These are phyloP conservation scores for Drosophila rhopaloa DNA, from an alignment of 1,140 invertebrate species.

Conservation along the genomic window DNA sequence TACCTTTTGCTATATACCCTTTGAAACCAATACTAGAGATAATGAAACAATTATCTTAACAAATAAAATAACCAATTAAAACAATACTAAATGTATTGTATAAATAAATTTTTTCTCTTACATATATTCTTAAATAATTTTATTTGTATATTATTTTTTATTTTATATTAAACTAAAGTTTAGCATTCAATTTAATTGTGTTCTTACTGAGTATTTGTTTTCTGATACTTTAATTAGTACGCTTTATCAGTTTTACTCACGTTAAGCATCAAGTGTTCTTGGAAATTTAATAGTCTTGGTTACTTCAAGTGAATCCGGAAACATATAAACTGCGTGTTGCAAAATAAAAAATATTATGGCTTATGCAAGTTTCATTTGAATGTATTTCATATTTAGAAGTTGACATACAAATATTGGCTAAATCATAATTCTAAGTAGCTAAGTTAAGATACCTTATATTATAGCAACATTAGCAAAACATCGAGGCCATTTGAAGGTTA, in stretches of 20 bases:
- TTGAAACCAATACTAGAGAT: not conserved
- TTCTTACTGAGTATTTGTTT: not conserved
- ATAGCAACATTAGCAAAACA: too few relatives aligned
- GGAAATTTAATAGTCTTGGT: not conserved
- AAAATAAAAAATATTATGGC: not conserved
- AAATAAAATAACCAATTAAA: not conserved
- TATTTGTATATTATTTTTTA: not conserved
- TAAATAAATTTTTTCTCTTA: too few relatives aligned
- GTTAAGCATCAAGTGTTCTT: conserved; percentile 1
- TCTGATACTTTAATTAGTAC: not conserved
- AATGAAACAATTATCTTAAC: not conserved
- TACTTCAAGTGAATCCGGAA: conserved; percentile 2
- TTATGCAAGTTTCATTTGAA: not conserved
- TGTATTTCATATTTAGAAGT: too few relatives aligned
- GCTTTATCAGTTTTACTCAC: not conserved
- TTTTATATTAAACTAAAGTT: not conserved
- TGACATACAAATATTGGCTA: too few relatives aligned
- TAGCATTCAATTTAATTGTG: not conserved
- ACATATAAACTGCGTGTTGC: not conserved
- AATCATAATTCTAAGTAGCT: too few relatives aligned
- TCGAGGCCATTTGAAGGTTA: too few relatives aligned
- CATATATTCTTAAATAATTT: not conserved
- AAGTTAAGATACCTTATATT: too few relatives aligned
- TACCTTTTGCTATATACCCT: not conserved
- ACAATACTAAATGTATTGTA: not conserved